Evolutionary conservation across 2,888 invertebrate species (phyloP).

Genomic region (Plagodis pulveraria): DNA sequence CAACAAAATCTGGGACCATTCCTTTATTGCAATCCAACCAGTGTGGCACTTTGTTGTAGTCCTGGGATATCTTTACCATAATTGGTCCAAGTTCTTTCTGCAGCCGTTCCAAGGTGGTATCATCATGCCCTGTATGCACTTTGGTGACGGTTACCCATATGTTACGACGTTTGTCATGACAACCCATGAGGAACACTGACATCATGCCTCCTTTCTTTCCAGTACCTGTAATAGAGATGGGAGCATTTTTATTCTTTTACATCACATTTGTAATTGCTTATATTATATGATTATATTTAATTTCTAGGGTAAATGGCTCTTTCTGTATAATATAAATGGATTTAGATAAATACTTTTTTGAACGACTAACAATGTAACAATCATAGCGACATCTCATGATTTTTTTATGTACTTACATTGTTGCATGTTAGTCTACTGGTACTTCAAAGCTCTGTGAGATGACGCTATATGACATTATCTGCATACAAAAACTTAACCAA

Average conservation of each 20-base stretch:
- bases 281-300: no score
- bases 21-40: constrained; percentile 94
- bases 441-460: no score
- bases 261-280: no score
- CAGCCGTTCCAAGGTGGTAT: constrained; percentile 91
- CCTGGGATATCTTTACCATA: constrained; percentile 93
- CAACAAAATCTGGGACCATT: constrained; percentile 95
- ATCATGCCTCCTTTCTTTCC: constrained; percentile 96
- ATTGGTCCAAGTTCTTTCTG: constrained; percentile 85
- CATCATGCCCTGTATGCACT: constrained; percentile 95
- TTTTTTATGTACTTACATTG: no score
- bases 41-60: constrained; percentile 87
- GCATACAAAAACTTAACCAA: no score
- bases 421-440: no score
- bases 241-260: not conserved
- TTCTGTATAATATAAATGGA: no score
- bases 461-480: no score
- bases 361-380: no score
- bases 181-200: constrained; percentile 98
- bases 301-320: no score
- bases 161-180: constrained; percentile 87
- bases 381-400: no score
- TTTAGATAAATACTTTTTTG: no score
- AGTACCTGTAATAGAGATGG: constrained; percentile 76
- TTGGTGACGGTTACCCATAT: constrained; percentile 97